Conservation (phyloP, 2,888 invertebrate genomes). For the Cremastobaeus sp. region DNA sequence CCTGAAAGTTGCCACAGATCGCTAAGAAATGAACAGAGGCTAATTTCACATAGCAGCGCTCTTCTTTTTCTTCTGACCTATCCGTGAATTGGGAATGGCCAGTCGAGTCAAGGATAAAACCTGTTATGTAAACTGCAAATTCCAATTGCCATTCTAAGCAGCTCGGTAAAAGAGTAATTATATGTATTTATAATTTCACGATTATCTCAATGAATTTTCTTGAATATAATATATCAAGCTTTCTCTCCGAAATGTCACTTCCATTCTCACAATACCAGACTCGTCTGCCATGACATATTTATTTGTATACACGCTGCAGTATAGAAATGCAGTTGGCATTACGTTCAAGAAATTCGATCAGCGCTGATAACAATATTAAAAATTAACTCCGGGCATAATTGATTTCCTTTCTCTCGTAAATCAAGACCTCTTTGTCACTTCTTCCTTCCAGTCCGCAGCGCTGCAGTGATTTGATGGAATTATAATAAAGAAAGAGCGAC, state of each 20-base stretch:
- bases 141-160: constrained; percentile 55
- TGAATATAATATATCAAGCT: constrained; percentile 62
- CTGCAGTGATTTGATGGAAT: constrained; percentile 19
- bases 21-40: too few relatives aligned
- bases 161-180: constrained; percentile 50
- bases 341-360: constrained; percentile 58
- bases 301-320: constrained; percentile 47
- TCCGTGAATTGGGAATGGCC: constrained; percentile 48
- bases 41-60: too few relatives aligned
- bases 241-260: constrained; percentile 66
- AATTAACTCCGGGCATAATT: constrained; percentile 48
- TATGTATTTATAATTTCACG: constrained; percentile 59
- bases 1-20: too few relatives aligned
- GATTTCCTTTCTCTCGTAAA: constrained; percentile 47
- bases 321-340: constrained; percentile 43
- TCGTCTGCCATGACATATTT: constrained; percentile 62
- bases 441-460: constrained; percentile 17
- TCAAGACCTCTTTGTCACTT: constrained; percentile 19
- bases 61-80: too few relatives aligned
- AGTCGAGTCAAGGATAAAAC: constrained; percentile 47
- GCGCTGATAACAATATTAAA: constrained; percentile 58
- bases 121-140: constrained; percentile 53
- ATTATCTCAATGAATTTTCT: constrained; percentile 57
- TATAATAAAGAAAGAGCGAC: constrained; percentile 9
- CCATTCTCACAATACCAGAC: constrained; percentile 63